Conservation (phyloP, 2,888 invertebrate species). For the Griposia aprilina region DNA sequence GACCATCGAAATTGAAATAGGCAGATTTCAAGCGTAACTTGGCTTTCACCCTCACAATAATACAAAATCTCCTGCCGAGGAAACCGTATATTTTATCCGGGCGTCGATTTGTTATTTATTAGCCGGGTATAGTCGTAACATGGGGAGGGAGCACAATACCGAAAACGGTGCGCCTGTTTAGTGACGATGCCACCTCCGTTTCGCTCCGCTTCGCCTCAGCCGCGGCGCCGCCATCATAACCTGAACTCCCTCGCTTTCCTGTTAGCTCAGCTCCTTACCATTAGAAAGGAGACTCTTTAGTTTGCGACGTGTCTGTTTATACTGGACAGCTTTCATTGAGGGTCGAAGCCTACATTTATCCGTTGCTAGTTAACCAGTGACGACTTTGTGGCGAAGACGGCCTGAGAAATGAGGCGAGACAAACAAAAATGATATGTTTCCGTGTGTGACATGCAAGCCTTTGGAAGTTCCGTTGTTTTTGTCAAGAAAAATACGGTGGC, state of each 20-base stretch:
- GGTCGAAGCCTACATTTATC: constrained; percentile 84
- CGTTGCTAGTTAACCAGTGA: constrained; percentile 83
- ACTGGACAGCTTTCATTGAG: constrained; percentile 77
- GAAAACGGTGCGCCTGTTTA: constrained; percentile 89
- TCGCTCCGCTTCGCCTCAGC: constrained; percentile 81
- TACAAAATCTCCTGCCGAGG: constrained; percentile 83
- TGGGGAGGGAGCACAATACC: constrained; percentile 86
- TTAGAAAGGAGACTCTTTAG: constrained; percentile 72
- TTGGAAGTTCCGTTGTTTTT: constrained; percentile 76
- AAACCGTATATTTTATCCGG: constrained; percentile 88
- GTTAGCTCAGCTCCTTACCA: constrained; percentile 69
- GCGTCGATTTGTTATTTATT: constrained; percentile 91
- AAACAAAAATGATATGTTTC: constrained; percentile 85
- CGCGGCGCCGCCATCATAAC: constrained; percentile 74
- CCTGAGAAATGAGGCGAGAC: constrained; percentile 84
- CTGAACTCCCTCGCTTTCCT: constrained; percentile 79
- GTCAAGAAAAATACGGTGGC: constrained; percentile 78
- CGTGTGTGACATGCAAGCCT: constrained; percentile 80
- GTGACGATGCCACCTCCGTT: constrained; percentile 86
- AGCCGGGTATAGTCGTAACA: constrained; percentile 89
- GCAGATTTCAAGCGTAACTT: constrained; percentile 77
- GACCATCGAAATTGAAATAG: constrained; percentile 76
- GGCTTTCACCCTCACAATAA: constrained; percentile 77
- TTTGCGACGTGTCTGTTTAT: constrained; percentile 77
- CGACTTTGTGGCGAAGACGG: constrained; percentile 83